phyloP scores from a whole-genome alignment of 2,797 vertebrate species.

The Tinamus major region DNA sequence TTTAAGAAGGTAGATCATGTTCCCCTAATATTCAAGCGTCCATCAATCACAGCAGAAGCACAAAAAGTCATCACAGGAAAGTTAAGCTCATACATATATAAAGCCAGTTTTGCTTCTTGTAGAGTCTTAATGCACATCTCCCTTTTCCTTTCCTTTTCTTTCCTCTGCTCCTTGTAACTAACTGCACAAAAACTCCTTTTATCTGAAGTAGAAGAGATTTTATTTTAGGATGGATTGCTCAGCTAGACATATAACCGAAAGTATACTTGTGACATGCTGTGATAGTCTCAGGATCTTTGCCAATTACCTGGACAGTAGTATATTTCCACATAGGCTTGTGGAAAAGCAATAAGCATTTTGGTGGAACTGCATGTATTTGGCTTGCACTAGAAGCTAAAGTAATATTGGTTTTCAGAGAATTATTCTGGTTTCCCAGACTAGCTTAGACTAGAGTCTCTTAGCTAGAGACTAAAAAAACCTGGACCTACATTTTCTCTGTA shows the following conservation, averaged over 20 bases:
- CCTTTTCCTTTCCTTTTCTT: neutral
- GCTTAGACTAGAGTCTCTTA: no score
- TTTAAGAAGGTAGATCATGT: rapidly evolving
- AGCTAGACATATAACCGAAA: neutral
- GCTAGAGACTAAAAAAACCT: neutral
- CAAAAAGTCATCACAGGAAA: neutral
- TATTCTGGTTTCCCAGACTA: neutral
- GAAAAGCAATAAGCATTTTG: neutral
- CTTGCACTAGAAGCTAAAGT: neutral
- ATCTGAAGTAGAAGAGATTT: neutral
- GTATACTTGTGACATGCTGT: neutral
- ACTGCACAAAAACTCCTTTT: neutral
- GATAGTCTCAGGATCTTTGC: neutral
- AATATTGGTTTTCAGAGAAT: neutral
- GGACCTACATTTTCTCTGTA: neutral
- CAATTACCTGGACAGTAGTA: neutral
- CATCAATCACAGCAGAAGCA: neutral
- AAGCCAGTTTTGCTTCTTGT: neutral
- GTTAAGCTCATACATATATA: no score
- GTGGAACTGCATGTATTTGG: neutral
- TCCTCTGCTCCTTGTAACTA: neutral
- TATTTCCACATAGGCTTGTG: neutral
- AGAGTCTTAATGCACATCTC: no score
- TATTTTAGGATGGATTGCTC: neutral
- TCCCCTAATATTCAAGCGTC: neutral